Evolutionary conservation across 2,113 vertebrate genomes (phyloP).

Genomic region (Triplophysa siluroides): DNA sequence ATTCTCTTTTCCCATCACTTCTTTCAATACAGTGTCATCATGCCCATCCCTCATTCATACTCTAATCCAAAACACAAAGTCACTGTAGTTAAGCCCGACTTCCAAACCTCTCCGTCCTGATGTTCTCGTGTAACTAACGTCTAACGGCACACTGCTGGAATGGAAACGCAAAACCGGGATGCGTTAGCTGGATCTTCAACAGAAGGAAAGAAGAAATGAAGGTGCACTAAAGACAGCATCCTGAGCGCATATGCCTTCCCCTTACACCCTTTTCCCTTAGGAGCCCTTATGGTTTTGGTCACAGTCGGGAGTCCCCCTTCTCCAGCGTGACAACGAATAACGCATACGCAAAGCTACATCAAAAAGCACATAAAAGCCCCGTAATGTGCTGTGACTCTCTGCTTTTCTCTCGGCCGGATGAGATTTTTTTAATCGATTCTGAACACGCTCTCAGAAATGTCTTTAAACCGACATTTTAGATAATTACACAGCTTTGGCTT

Average conservation of each 20-base stretch:
- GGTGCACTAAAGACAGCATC: not conserved
- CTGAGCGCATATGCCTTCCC: not conserved
- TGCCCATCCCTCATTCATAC: not conserved
- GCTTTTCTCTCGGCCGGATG: conserved; percentile 53
- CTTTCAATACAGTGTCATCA: not conserved
- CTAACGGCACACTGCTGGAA: no score
- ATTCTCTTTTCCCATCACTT: not conserved
- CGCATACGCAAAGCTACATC: conserved; percentile 49
- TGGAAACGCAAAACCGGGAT: not conserved
- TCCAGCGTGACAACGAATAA: conserved; percentile 56
- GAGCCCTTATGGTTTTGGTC: conserved; percentile 49
- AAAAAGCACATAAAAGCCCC: conserved; percentile 54
- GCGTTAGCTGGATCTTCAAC: not conserved
- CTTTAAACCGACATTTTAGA: conserved; percentile 57
- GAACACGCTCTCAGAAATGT: conserved; percentile 54
- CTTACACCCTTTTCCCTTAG: conserved; percentile 34
- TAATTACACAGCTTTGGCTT: conserved; percentile 61
- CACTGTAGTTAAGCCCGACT: not conserved
- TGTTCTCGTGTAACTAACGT: not conserved
- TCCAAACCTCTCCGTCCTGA: not conserved
- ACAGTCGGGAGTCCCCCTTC: conserved; percentile 48
- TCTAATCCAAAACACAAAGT: not conserved
- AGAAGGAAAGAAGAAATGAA: not conserved
- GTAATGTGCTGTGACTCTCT: conserved; percentile 56
- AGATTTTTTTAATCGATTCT: conserved; percentile 58